phyloP scores from a whole-genome alignment of 2,113 vertebrate genomes.

The Chaetops frenatus region DNA sequence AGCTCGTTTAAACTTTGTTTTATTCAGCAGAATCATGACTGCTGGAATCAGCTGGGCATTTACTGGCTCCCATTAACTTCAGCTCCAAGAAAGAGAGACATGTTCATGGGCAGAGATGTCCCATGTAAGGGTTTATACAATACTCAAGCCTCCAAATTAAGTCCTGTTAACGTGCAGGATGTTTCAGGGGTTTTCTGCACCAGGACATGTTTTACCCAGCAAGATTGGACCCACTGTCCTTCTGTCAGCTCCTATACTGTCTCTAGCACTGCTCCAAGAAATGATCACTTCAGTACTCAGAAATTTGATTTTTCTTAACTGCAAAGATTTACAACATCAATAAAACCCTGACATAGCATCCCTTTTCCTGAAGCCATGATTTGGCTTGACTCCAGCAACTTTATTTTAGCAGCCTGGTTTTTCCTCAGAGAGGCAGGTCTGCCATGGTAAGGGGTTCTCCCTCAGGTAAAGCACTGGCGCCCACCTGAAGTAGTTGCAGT shows the following conservation, averaged over 20 bases:
- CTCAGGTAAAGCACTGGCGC: accelerated
- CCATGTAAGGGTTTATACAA: not conserved
- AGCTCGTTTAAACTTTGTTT: not conserved
- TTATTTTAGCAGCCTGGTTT: not conserved
- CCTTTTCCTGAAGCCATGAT: not conserved
- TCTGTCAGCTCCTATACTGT: not conserved
- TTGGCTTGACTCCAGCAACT: not conserved
- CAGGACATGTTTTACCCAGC: not conserved
- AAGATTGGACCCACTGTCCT: not conserved
- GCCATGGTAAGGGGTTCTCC: not conserved
- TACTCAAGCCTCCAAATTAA: not conserved
- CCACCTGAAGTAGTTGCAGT: not conserved
- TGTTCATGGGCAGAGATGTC: not conserved
- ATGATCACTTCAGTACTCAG: not conserved
- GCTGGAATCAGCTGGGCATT: not conserved
- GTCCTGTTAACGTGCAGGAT: not conserved
- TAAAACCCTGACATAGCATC: not conserved
- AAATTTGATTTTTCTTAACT: constrained; percentile 48
- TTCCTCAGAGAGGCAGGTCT: not conserved
- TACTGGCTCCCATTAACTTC: not conserved
- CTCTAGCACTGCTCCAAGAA: not conserved
- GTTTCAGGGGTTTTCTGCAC: not conserved
- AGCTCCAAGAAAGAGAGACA: not conserved
- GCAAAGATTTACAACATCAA: constrained; percentile 7
- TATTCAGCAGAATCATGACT: not conserved